Evolutionary conservation across 2,888 invertebrate genomes (phyloP), one percentile per base, ranked within the genome.

Genomic region (Rhagonycha fulva): DNA sequence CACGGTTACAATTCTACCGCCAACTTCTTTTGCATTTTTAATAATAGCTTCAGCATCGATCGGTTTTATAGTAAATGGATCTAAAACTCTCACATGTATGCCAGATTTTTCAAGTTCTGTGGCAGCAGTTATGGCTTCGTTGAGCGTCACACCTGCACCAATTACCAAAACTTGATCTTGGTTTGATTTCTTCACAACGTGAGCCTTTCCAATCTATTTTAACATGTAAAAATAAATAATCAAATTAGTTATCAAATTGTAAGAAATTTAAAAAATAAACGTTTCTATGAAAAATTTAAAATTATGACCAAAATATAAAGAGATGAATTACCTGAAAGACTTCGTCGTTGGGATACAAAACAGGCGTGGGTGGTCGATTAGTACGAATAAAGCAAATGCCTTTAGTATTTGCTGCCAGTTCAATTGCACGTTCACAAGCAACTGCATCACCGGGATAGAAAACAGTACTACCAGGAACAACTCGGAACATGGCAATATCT

Each of bases 371-470:
- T 74, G 99, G 99, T 1, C 99, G 91, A 26, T 98, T 98, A 2
- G 98, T 98, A 82, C 99, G 93, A 83, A 98, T 96, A 90, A 98
- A 99, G 85, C 98, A 98, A 83, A 99, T 92, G 73, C 99, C 98
- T 84, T 93, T 92, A 0, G 96, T 97, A 88, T 98, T 98, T 81
- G 99, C 98, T 0, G 98, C 97, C 79, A 99, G 87, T 89, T 99
- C 99, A 30, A 97, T 95, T 1, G 99, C 96, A 74, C 98, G 92
- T 89, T 99, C 99, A 28, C 95, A 92, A 61, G 96, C 94, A 9
- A 99, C 99, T 0, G 98, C 99, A 89, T 99, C 99, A 61, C 94
- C 90, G 68, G 95, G 95, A 84, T 95, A 95, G 88, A 95, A 95
- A 9, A 95, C 90, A 1, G 93, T 94, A 79, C 92, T 91, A 76